Base-by-base conservation (phyloP, 2,888 invertebrate species). In the Coleophora deauratella region DNA sequence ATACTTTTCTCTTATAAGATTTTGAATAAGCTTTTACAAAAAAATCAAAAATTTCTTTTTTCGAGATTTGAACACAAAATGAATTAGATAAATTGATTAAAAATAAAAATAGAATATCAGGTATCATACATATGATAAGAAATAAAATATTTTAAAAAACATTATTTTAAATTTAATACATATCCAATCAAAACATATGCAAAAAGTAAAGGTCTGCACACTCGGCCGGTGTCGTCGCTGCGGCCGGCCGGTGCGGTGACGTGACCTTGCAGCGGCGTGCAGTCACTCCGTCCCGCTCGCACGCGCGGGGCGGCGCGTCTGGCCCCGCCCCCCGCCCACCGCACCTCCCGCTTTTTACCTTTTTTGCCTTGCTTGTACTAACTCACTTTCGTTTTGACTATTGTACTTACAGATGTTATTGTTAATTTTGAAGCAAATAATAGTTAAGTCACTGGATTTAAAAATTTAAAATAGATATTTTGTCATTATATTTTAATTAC, bases 281-380 rank as follows among this genome's bases (percentile, higher is more conserved):
- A 47, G 51, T 54, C 52, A 52, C 40, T 62, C 66, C 56, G 66
- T 72, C 78, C 54, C 72, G 66, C 73, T 78, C 74, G 67, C 71
- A 51, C 66, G 42, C 44, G 39, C 44, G 49, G 54, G 70, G 73
- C 68, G 72, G 71, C 47, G 66, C 46, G 62, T 45, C 43, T 41
- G 55, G 70, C 73, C 62, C 76, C 80, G 75, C 80, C 79, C 78
- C 73, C 79, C 81, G 78, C 80, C 78, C 71, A 72, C 72, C 72
- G 59, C 71, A 51, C 65, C 68, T 57, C 71, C 72, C 66, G 69
- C 65, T 66, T 71, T 66, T 68, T 73, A 68, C 73, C 75, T 69
- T 71, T 67, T 67, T 68, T 66, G 69, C 69, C 72, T 68, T 68
- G 65, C 72, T 68, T 68, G 65, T 41, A 14, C 46, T 68, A 64